Percentiles rank a stretch among this genome's conserved stretches.
Evolutionary conservation across 2,797 vertebrate genomes (phyloP).

Genomic region (Lindbergichthys nudifrons): DNA sequence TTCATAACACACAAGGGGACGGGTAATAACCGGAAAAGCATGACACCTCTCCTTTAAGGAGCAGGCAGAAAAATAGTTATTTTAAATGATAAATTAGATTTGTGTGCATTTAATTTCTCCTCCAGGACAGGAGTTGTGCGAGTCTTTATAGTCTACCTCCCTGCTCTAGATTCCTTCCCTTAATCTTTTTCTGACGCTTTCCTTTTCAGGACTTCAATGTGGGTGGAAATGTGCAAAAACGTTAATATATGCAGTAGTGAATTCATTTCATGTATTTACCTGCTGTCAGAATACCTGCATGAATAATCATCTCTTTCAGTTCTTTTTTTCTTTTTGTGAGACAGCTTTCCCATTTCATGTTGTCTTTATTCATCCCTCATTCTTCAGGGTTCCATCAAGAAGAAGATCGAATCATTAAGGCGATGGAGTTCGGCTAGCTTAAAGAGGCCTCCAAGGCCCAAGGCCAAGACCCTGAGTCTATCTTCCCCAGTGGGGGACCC

Average conservation of each 20-base stretch:
- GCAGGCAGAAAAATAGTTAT: background rate
- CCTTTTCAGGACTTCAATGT: background rate
- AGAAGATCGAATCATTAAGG: constrained; percentile 83
- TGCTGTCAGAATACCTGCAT: background rate
- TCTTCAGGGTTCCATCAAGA: constrained; percentile 84
- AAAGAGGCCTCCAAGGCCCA: constrained; percentile 78
- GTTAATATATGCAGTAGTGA: background rate
- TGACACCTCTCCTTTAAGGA: too few species aligned
- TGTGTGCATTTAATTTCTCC: background rate
- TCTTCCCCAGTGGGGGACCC: constrained; percentile 73
- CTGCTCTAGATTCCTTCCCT: background rate
- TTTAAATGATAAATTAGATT: background rate
- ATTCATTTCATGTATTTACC: background rate
- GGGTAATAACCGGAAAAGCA: too few species aligned
- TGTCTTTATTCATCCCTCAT: background rate
- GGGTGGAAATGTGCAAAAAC: background rate
- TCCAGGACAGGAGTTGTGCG: background rate
- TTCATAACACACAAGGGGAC: too few species aligned
- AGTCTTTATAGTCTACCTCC: background rate
- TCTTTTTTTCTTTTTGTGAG: background rate
- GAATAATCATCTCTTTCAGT: background rate
- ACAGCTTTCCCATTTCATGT: background rate
- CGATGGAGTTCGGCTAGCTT: constrained; percentile 85
- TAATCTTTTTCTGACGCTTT: background rate
- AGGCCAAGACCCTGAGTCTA: constrained; percentile 81